Conservation (phyloP, 2,113 vertebrate genomes). For the Lanius ludovicianus region DNA sequence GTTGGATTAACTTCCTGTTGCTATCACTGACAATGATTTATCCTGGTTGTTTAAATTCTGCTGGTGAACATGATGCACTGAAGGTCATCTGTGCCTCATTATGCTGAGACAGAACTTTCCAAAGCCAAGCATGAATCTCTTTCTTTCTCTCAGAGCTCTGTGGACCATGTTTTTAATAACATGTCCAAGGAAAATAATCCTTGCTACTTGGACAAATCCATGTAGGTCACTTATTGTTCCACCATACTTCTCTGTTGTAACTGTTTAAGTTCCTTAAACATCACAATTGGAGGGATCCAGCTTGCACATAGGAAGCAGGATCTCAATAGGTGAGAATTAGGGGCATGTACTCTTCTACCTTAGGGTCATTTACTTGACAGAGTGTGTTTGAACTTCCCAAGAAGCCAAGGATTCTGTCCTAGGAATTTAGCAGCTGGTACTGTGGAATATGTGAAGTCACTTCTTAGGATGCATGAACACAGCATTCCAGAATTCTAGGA, state of each 20-base stretch:
- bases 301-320: not conserved
- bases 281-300: not conserved
- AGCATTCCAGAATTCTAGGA: not conserved
- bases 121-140: not conserved
- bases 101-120: not conserved
- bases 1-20: constrained; percentile 29
- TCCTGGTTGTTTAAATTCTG: constrained; percentile 49
- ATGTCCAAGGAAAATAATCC: not conserved
- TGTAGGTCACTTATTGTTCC: not conserved
- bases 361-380: not conserved
- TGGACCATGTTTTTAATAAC: not conserved
- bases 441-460: not conserved
- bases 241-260: not conserved
- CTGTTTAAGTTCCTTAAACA: not conserved
- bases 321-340: not conserved
- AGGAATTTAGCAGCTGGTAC: not conserved
- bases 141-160: not conserved
- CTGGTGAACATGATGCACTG: not conserved
- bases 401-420: not conserved
- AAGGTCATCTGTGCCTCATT: not conserved
- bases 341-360: not conserved
- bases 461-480: not conserved
- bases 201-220: not conserved
- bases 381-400: not conserved
- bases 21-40: constrained; percentile 52